Base-by-base conservation (phyloP, 2,888 invertebrate genomes). In the Drosophila tripunctata region DNA sequence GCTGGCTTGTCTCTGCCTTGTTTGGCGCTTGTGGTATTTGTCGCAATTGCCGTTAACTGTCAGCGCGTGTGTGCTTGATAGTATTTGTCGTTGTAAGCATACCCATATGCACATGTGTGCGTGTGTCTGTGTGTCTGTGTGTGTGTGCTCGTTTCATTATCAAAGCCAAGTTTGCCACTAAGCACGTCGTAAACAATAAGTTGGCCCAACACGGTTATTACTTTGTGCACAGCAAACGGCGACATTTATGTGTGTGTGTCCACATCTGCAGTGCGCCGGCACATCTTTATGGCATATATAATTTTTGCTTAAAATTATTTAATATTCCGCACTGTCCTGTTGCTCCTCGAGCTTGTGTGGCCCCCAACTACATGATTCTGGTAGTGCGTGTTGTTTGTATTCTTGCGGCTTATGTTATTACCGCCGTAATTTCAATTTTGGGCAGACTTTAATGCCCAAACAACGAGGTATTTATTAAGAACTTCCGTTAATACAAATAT, bases 121-220 rank as follows among this genome's bases (percentile, higher is more conserved):
- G 8, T 38, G 22, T 40, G 21, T 24, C 27, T 22, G 15, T 43
- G 45, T 44, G 19, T 21, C 5, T 47, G 21, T 43, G 44, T 51
- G 56, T 74, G 66, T 58, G 21, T 65, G 67, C 61, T 65, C 60
- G 77, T 80, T 80, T 80, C 87, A 80, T 80, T 80, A 80, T 86
- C 80, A 80, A 86, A 79, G 87, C 77, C 84, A 67, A 80, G 87
- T 80, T 87, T 80, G 78, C 76, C 84, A 83, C 85, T 84, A 88
- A 88, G 85, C 88, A 88, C 84, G 69, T 88, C 87, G 84, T 85
- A 85, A 85, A 85, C 88, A 83, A 85, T 85, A 85, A 88, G 78
- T 87, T 86, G 83, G 76, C 69, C 71, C 75, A 67, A 63, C 75
- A 75, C 72, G 77, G 72, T 67, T 70, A 76, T 77, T 73, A 54